Base-by-base conservation (phyloP, 1,140 invertebrate species). In the Argopecten irradians region DNA sequence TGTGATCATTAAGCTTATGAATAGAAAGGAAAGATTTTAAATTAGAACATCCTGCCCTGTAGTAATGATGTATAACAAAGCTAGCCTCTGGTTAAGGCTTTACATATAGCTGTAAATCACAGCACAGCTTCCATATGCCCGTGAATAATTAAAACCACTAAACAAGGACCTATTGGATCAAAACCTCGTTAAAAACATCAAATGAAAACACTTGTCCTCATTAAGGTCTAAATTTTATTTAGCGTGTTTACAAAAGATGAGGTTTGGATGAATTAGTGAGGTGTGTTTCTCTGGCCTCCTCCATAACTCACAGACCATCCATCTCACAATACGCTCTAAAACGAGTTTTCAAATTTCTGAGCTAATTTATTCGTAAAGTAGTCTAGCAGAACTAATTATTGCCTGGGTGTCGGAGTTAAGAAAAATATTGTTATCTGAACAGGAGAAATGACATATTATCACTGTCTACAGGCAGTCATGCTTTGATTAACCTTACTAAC, bases 341-440 rank as follows among this genome's bases (percentile, higher is more conserved):
- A 71, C 1, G 22, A 46, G 55, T 89, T 88, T 89, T 71, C 85
- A 89, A 86, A 86, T 89, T 82, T 86, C 39, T 34, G 83, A 89
- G 71, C 41, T 89, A 89, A 89, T 89, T 89, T 89, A 89, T 89
- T 84, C 83, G 83, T 85, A 89, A 89, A 89, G 84, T 86, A 86
- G 34, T 86, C 88, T 89, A 89, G 88, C 88, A 83, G 88, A 89
- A 89, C 88, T 89, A 89, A 89, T 86, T 89, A 89, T 86, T 83
- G 85, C 46, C 46, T 43, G 41, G 71, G 55, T 89, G 88, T 89
- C 88, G 83, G 85, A 89, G 28, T 43, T n/a, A 83, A 86, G 88
- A 89, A 89, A 89, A 89, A 89, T 89, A 89, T 89, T 89, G 84
- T 89, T 83, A 89, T 86, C 46, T 35, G 85, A 89, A 55, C 39